These are phyloP conservation scores for Dexiosoma caninum DNA, from an alignment of 2,888 invertebrate species.

Conservation along the genomic window DNA sequence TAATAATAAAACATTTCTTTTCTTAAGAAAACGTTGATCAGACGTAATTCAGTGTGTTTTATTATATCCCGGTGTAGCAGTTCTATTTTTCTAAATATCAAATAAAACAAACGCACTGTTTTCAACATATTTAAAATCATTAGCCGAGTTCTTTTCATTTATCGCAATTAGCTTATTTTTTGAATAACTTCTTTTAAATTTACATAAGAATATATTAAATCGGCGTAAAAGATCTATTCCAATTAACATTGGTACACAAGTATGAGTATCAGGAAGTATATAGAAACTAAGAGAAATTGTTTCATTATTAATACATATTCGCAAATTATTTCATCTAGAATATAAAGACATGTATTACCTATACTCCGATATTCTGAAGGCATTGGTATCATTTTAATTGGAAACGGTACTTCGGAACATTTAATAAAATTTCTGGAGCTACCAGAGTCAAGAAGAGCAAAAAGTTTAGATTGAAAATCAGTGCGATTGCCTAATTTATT, in stretches of 20 bases:
- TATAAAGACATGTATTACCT: background rate
- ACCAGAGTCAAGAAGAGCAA: background rate
- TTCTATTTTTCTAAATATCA: slow-evolving; percentile 9
- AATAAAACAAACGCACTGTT: slow-evolving; percentile 19
- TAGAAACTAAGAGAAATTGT: background rate
- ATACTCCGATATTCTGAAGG: background rate
- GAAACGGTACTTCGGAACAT: background rate
- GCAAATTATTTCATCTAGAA: background rate
- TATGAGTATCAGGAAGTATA: background rate
- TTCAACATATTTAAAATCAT: background rate
- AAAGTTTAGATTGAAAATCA: background rate
- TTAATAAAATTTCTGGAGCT: background rate
- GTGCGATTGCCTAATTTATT: too few relatives aligned
- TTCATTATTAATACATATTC: background rate
- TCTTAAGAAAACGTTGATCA: too few relatives aligned
- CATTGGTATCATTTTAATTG: background rate
- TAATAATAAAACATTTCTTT: too few relatives aligned
- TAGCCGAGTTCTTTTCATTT: background rate
- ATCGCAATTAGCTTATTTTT: background rate
- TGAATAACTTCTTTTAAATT: background rate
- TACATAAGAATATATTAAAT: slow-evolving; percentile 15
- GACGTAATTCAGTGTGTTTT: background rate
- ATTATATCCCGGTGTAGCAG: background rate
- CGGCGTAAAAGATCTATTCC: slow-evolving; percentile 1
- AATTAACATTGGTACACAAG: slow-evolving; percentile 11